These are phyloP conservation scores for Zaprionus nigranus DNA, from an alignment of 1,140 invertebrate species.

Conservation along the genomic window DNA sequence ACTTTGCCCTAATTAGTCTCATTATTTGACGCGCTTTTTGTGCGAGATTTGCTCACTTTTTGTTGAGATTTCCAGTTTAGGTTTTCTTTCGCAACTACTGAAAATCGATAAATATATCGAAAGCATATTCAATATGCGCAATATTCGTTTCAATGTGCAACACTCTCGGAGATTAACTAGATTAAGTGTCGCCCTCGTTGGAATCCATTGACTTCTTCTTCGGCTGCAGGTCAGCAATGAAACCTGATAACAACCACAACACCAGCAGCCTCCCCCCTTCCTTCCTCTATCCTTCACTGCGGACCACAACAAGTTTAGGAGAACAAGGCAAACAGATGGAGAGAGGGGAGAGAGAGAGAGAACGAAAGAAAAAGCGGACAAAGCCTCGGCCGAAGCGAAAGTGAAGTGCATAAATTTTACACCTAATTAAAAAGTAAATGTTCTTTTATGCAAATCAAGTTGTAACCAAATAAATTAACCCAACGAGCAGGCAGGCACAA, in stretches of 20 bases:
- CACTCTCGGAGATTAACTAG: neutral
- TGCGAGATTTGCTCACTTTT: neutral
- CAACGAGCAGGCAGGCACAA: slow-evolving; percentile 2
- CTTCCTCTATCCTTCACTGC: neutral
- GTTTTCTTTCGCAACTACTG: neutral
- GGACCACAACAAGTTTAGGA: slow-evolving; percentile 7
- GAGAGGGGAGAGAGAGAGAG: neutral
- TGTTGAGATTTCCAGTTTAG: neutral
- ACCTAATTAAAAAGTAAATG: slow-evolving; percentile 83
- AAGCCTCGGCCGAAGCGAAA: slow-evolving; percentile 59
- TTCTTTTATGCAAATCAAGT: slow-evolving; percentile 81
- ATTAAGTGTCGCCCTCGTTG: neutral
- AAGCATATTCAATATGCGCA: neutral
- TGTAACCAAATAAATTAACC: slow-evolving; percentile 80
- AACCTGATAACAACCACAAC: neutral
- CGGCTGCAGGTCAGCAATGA: neutral
- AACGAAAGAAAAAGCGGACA: slow-evolving; percentile 29
- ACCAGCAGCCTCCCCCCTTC: neutral
- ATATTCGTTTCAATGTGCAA: neutral
- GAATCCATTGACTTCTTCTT: neutral
- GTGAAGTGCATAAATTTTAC: slow-evolving; percentile 82
- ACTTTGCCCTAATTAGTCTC: neutral
- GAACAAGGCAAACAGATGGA: neutral
- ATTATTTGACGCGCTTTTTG: neutral
- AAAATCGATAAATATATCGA: neutral